phyloP scores from a whole-genome alignment of 2,113 vertebrate genomes.

The Tenrec ecaudatus region DNA sequence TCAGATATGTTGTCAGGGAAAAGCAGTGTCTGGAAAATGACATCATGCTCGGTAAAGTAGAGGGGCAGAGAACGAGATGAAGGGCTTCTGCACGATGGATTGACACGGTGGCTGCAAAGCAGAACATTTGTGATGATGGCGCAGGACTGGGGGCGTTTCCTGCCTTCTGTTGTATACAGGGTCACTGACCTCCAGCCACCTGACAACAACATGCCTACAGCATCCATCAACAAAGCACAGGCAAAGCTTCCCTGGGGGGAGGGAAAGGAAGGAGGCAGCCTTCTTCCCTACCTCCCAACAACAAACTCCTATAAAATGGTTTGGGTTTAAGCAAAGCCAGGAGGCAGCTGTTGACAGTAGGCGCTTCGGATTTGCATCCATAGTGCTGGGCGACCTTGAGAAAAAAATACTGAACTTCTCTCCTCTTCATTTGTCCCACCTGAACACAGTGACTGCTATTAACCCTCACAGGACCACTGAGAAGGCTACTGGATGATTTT shows the following conservation, averaged over 20 bases:
- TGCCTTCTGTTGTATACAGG: too few relatives aligned
- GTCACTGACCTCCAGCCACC: background rate
- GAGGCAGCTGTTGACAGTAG: background rate
- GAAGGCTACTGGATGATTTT: background rate
- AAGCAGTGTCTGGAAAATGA: too few relatives aligned
- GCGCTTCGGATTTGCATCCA: background rate
- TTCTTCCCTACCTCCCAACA: background rate
- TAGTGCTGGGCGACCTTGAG: constrained; percentile 14
- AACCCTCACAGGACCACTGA: background rate
- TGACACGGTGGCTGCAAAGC: too few relatives aligned
- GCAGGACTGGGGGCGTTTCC: too few relatives aligned
- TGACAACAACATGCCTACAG: background rate
- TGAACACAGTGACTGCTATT: background rate
- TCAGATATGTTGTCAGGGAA: too few relatives aligned
- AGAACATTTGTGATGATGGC: too few relatives aligned
- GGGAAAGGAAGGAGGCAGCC: background rate
- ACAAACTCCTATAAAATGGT: background rate
- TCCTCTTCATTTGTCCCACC: background rate
- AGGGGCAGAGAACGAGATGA: too few relatives aligned
- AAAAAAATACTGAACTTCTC: background rate
- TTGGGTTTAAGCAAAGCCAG: background rate
- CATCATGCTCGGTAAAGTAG: too few relatives aligned
- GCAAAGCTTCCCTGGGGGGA: background rate
- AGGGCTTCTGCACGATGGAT: too few relatives aligned
- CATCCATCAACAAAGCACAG: background rate